These are phyloP conservation scores for Stegodyphus dumicola DNA, from an alignment of 1,140 invertebrate species.

Conservation along the genomic window DNA sequence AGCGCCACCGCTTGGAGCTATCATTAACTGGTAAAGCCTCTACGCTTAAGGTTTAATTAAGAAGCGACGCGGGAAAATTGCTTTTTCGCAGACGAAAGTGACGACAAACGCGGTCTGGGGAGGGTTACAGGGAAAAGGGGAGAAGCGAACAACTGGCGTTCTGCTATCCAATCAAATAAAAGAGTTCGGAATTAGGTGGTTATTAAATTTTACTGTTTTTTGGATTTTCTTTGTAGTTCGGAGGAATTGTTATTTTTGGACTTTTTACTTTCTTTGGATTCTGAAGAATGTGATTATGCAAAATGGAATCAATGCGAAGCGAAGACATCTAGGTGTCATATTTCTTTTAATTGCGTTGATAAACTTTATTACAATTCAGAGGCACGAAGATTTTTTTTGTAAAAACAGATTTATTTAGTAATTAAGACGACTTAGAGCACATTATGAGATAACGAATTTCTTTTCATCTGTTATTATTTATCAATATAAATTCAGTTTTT, in stretches of 20 bases:
- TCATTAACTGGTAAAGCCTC: conserved; percentile 51
- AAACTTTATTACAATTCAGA: too few species aligned
- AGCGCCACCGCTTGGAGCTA: conserved; percentile 5
- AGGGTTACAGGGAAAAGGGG: too few species aligned
- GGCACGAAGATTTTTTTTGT: too few species aligned
- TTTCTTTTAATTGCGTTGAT: too few species aligned
- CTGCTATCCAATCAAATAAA: conserved; percentile 42
- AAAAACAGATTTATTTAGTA: too few species aligned
- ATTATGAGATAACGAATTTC: too few species aligned
- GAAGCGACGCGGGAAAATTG: conserved; percentile 33
- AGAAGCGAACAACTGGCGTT: neutral
- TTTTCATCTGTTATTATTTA: too few species aligned
- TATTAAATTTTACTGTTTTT: conserved; percentile 53
- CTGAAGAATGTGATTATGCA: neutral
- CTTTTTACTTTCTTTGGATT: neutral
- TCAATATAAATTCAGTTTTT: too few species aligned
- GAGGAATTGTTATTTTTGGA: neutral
- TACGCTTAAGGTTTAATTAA: conserved; percentile 53
- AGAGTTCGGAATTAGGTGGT: conserved; percentile 38
- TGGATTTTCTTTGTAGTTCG: neutral
- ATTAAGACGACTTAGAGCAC: too few species aligned
- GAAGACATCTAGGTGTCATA: too few species aligned
- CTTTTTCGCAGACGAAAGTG: conserved; percentile 11
- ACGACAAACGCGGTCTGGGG: too few species aligned
- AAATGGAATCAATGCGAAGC: neutral